Base-by-base conservation (phyloP, 2,888 invertebrate genomes). In the Anagyrus pseudococci region DNA sequence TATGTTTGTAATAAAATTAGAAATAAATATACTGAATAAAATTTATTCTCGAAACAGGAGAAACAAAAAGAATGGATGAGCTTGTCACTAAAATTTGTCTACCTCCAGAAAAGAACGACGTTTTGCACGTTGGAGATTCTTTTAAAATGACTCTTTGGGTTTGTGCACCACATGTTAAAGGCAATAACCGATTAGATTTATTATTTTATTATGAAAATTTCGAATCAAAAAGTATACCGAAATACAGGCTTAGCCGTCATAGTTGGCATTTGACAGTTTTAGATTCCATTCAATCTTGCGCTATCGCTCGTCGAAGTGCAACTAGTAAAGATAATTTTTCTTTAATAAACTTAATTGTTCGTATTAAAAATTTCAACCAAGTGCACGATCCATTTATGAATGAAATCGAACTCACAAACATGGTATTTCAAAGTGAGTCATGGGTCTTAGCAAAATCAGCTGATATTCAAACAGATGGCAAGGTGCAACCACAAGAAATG, bases 171-270 rank as follows among this genome's bases (percentile, higher is more conserved):
- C 85, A 86, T 67, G 81, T 82, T 46, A 86, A 87, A 54, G 91
- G 90, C 1, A 81, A 83, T 23, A 86, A 88, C 69, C 81, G 83
- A 4, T 79, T 92, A 46, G 87, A 91, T 75, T 80, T 92, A 69
- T 82, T 92, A 50, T 89, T 92, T 77, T 92, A 91, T 76, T 92
- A 91, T 74, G 88, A 89, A 72, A 86, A 86, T 76, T 73, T 80
- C 25, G 72, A 79, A 74, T 7, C 81, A 68, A 77, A 83, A 61
- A 71, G 70, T 20, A 37, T 66, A 26, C 72, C 75, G 13, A 85
- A 84, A 67, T 85, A 89, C 76, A 84, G 89, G 37, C 76, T 89
- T 56, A 85, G 88, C 49, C 84, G 88, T 23, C 89, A 89, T 71
- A 84, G 84, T 57, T 89, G 88, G 88, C 84, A 85, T 68, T 80